phyloP scores from a whole-genome alignment of 2,888 invertebrate genomes.

The Lycaena phlaeas region DNA sequence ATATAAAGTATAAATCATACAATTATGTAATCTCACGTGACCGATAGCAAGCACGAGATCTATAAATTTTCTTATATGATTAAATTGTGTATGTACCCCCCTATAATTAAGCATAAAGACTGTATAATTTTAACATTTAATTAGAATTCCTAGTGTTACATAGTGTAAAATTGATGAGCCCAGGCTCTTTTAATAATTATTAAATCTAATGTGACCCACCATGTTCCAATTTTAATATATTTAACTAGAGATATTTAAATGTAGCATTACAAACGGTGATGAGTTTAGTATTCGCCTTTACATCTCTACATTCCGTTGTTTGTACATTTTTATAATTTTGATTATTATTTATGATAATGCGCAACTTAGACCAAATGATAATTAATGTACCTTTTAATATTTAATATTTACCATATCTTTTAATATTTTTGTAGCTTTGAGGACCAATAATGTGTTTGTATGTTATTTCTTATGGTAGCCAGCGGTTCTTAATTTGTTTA shows the following conservation, averaged over 20 bases:
- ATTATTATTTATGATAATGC: constrained; percentile 61
- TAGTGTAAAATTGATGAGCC: constrained; percentile 63
- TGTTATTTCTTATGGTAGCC: constrained; percentile 56
- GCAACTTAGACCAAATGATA: constrained; percentile 74
- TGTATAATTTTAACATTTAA: constrained; percentile 59
- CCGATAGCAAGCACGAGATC: constrained; percentile 65
- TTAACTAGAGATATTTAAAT: constrained; percentile 59
- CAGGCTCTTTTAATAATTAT: constrained; percentile 48
- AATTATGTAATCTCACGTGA: constrained; percentile 68
- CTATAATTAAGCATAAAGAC: constrained; percentile 69
- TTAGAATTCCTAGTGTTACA: constrained; percentile 65
- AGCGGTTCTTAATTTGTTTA: constrained; percentile 62
- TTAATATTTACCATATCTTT: constrained; percentile 60
- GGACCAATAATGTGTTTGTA: constrained; percentile 66
- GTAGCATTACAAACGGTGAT: constrained; percentile 47
- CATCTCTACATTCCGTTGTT: constrained; percentile 71
- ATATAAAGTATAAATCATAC: constrained; percentile 33
- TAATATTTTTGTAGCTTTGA: constrained; percentile 60
- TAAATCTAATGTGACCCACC: constrained; percentile 65
- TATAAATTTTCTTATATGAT: constrained; percentile 48
- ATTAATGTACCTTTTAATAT: constrained; percentile 65
- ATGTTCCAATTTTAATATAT: constrained; percentile 59
- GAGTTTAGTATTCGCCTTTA: constrained; percentile 48
- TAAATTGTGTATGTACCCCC: constrained; percentile 58
- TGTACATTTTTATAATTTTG: constrained; percentile 64